Evolutionary conservation across 2,797 vertebrate genomes (phyloP).

Genomic region (Naso thynnoides): DNA sequence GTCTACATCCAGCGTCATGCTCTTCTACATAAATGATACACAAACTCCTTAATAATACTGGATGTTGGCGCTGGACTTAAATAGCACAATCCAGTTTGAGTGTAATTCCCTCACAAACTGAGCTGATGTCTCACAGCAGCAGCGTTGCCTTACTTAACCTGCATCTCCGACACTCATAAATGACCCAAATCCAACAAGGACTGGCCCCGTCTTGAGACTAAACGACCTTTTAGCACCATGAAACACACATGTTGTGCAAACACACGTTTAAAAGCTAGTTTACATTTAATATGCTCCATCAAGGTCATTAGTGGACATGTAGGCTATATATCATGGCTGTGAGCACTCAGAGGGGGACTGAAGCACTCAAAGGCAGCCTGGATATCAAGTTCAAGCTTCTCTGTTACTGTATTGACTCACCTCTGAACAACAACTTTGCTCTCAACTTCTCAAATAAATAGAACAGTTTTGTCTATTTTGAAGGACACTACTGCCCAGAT

Average conservation of each 20-base stretch:
- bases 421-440: constrained; percentile 19
- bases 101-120: not conserved
- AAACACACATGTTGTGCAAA: constrained; percentile 56
- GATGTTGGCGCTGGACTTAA: not conserved
- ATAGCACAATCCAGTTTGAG: not conserved
- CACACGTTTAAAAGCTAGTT: constrained; percentile 72
- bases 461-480: constrained; percentile 21
- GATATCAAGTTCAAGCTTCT: too few relatives aligned
- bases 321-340: constrained; percentile 77
- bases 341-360: constrained; percentile 56
- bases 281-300: constrained; percentile 73
- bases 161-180: constrained; percentile 1
- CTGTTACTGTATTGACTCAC: constrained; percentile 31
- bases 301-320: constrained; percentile 77
- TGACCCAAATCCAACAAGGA: constrained; percentile 37
- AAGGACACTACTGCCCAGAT: constrained; percentile 41
- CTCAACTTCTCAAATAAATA: constrained; percentile 34
- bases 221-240: constrained; percentile 55
- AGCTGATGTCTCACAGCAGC: not conserved
- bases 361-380: constrained; percentile 56
- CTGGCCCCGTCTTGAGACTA: constrained; percentile 54
- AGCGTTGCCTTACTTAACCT: not conserved
- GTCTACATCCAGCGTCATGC: not conserved
- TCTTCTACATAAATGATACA: not conserved
- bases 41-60: not conserved